Percentiles rank a stretch among this genome's conserved stretches.
Evolutionary conservation across 2,888 invertebrate species (phyloP).

Genomic region (Tineola bisselliella): DNA sequence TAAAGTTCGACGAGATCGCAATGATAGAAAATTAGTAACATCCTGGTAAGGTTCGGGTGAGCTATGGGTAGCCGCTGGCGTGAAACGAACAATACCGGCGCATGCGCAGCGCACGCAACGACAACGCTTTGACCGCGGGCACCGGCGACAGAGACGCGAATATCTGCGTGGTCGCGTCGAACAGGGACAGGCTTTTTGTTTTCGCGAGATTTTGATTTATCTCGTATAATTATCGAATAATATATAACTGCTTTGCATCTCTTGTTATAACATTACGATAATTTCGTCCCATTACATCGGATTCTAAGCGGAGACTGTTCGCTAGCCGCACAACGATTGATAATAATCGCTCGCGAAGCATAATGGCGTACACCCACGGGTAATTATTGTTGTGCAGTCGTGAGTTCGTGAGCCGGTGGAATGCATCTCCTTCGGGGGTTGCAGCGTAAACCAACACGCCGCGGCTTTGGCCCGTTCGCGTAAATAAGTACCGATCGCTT

Average conservation of each 20-base stretch:
- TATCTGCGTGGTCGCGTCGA: constrained; percentile 23
- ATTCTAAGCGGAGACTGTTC: constrained; percentile 63
- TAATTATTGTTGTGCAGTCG: constrained; percentile 67
- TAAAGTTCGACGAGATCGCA: constrained; percentile 56
- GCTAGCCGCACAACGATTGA: constrained; percentile 60
- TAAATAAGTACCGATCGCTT: constrained; percentile 61
- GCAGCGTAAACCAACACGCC: constrained; percentile 64
- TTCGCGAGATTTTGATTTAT: constrained; percentile 60
- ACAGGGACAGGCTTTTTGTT: constrained; percentile 32
- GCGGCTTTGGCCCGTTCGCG: constrained; percentile 34
- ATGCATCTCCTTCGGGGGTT: constrained; percentile 69
- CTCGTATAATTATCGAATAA: constrained; percentile 61
- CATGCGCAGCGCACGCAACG: constrained; percentile 31
- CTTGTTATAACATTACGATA: constrained; percentile 65
- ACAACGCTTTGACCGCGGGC: constrained; percentile 26
- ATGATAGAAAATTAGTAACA: constrained; percentile 66
- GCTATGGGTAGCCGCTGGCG: constrained; percentile 55
- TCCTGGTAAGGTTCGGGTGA: constrained; percentile 54
- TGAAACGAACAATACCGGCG: constrained; percentile 35
- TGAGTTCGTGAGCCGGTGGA: constrained; percentile 66
- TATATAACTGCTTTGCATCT: constrained; percentile 61
- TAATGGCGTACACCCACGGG: constrained; percentile 69
- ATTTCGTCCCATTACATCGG: constrained; percentile 61
- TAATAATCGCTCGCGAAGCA: constrained; percentile 68
- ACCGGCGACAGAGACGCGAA: constrained; percentile 11